Conservation (phyloP, 2,888 invertebrate species). For the Laspeyria flexula region DNA sequence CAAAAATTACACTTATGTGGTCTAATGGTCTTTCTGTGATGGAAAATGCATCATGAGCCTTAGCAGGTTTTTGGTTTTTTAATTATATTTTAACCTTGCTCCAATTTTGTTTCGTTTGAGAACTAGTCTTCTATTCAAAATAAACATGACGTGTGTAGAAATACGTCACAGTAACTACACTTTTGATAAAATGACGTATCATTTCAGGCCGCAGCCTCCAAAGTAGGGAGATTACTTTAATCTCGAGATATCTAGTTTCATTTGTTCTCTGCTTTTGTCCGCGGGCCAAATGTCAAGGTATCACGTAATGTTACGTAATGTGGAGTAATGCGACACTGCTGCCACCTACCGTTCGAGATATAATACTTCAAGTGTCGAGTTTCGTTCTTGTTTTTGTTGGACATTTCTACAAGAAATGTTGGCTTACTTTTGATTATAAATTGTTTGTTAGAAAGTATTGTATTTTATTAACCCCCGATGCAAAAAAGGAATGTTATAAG, state of each 20-base stretch:
- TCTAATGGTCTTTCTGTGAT: too few species aligned
- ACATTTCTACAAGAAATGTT: too few species aligned
- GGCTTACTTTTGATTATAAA: too few species aligned
- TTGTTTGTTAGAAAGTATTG: too few species aligned
- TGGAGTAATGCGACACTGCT: background rate
- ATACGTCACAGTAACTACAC: background rate
- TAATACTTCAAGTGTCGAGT: background rate
- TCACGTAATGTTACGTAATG: background rate
- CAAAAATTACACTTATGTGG: too few species aligned
- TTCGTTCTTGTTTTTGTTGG: background rate
- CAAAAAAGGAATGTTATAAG: too few species aligned
- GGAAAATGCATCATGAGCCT: too few species aligned
- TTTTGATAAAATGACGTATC: background rate
- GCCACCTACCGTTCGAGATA: background rate
- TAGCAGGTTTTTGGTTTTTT: too few species aligned
- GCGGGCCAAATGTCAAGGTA: slow-evolving; percentile 5
- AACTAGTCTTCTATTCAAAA: too few species aligned
- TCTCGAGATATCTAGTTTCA: slow-evolving; percentile 1
- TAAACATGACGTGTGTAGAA: background rate
- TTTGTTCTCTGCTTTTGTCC: slow-evolving; percentile 6
- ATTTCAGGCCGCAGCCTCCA: background rate
- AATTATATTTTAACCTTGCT: too few species aligned
- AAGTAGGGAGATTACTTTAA: background rate
- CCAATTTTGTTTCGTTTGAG: too few species aligned
- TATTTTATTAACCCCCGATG: too few species aligned